A percentile compares a stretch with the other conserved stretches of the same genome.
Conservation (phyloP, 2,797 vertebrate genomes). For the Paratrypauchen microcephalus region DNA sequence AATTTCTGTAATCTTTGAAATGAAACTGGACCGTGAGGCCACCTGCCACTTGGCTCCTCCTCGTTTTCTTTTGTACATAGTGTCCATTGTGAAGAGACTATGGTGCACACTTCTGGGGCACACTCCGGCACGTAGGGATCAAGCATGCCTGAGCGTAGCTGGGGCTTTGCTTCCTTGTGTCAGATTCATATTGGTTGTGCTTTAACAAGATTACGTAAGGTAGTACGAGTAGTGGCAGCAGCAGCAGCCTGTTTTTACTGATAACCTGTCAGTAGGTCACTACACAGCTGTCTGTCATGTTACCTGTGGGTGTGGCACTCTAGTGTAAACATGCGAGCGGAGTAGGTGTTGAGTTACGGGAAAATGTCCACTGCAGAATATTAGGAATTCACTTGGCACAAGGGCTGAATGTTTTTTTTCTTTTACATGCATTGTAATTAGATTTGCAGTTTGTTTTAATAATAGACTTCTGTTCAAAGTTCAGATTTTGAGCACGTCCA, state of each 20-base stretch:
- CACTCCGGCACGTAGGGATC: neutral
- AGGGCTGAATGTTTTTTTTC: too few species aligned
- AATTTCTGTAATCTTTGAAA: constrained; percentile 10
- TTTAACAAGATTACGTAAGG: constrained; percentile 24
- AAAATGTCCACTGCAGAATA: too few species aligned
- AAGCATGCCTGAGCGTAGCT: neutral
- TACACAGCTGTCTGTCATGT: constrained; percentile 62
- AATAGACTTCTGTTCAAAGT: too few species aligned
- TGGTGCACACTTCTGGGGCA: constrained; percentile 5
- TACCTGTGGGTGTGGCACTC: constrained; percentile 56
- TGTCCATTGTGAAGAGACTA: constrained; percentile 44
- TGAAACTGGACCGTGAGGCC: constrained; percentile 40
- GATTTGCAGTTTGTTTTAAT: too few species aligned
- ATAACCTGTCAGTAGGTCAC: constrained; percentile 57
- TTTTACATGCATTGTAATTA: too few species aligned
- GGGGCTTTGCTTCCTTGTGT: neutral
- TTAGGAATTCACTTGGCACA: neutral
- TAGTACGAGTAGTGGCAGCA: constrained; percentile 11
- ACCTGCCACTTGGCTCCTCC: constrained; percentile 65
- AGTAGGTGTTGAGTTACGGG: neutral
- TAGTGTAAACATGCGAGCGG: constrained; percentile 3
- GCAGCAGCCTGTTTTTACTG: constrained; percentile 38
- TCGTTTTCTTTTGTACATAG: constrained; percentile 57
- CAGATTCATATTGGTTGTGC: constrained; percentile 2
- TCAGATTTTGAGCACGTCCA: too few species aligned